Evolutionary conservation across 2,797 vertebrate species (phyloP).

Genomic region (Helostoma temminkii): DNA sequence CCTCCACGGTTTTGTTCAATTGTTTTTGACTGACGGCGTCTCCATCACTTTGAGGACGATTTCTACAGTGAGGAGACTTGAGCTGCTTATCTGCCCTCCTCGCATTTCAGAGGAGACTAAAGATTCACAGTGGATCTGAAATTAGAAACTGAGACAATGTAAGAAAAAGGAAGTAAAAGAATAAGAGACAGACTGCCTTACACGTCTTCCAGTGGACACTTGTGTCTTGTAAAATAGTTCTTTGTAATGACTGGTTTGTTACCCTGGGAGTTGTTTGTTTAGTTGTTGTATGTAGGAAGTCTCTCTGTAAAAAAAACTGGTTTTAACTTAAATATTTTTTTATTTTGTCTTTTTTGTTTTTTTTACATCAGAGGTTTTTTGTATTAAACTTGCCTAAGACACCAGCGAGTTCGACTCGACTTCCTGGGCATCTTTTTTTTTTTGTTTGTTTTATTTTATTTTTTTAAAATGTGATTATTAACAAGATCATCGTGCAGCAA

Average conservation of each 20-base stretch:
- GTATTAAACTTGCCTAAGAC: slow-evolving; percentile 73
- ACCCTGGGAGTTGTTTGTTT: slow-evolving; percentile 41
- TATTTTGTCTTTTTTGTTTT: slow-evolving; percentile 43
- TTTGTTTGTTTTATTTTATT: no score
- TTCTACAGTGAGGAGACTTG: background rate
- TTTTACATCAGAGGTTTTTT: slow-evolving; percentile 68
- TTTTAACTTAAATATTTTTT: slow-evolving; percentile 78
- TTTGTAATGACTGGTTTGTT: slow-evolving; percentile 21
- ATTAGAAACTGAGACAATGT: background rate
- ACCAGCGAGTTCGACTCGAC: background rate
- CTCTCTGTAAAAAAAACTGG: slow-evolving; percentile 34
- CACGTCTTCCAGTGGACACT: slow-evolving; percentile 40
- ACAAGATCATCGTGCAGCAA: no score
- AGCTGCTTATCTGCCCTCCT: background rate
- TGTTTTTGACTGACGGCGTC: background rate
- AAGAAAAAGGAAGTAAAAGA: slow-evolving; percentile 11
- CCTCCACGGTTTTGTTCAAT: background rate
- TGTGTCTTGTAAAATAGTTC: slow-evolving; percentile 21
- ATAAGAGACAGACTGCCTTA: slow-evolving; percentile 13
- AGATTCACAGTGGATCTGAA: background rate
- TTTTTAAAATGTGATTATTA: no score
- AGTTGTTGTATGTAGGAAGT: slow-evolving; percentile 46
- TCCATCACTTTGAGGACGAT: no score
- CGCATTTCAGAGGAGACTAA: background rate
- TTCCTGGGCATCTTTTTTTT: background rate